Conservation (phyloP, 2,797 vertebrate genomes). For the Liasis olivaceus region DNA sequence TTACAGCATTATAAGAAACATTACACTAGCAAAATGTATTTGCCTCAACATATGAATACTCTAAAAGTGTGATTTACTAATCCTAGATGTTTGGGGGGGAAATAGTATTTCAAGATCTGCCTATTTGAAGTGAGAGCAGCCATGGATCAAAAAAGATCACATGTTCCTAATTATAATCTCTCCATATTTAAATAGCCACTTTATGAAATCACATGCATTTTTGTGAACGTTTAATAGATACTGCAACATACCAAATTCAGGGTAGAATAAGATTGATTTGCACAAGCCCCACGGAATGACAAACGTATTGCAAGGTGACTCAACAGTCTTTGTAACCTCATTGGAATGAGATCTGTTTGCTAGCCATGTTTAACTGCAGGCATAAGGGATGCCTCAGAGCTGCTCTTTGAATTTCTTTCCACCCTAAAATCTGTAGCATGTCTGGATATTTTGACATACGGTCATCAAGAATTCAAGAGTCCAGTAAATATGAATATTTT, state of each 20-base stretch:
- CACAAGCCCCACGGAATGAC: not conserved
- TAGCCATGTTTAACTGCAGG: not conserved
- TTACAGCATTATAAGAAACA: not conserved
- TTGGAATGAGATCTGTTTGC: not conserved
- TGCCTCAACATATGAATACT: not conserved
- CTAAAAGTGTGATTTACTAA: not conserved
- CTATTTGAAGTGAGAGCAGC: not conserved
- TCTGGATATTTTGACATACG: slow-evolving; percentile 16
- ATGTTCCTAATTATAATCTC: not conserved
- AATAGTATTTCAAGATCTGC: not conserved
- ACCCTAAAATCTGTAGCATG: not conserved
- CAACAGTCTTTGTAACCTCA: not conserved
- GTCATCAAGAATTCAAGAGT: not conserved
- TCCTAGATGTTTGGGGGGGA: not conserved
- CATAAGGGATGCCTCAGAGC: slow-evolving; percentile 5
- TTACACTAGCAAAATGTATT: not conserved
- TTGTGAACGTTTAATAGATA: not conserved
- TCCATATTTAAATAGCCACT: not conserved
- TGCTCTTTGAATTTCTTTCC: slow-evolving; percentile 25
- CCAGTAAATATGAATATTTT: slow-evolving; percentile 16
- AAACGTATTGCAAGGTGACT: not conserved
- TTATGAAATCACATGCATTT: not conserved
- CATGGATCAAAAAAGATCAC: not conserved
- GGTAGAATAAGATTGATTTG: not conserved
- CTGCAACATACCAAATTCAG: not conserved